Evolutionary conservation across 1,140 invertebrate species (phyloP).

Genomic region (Brachionus rotundiformis): DNA sequence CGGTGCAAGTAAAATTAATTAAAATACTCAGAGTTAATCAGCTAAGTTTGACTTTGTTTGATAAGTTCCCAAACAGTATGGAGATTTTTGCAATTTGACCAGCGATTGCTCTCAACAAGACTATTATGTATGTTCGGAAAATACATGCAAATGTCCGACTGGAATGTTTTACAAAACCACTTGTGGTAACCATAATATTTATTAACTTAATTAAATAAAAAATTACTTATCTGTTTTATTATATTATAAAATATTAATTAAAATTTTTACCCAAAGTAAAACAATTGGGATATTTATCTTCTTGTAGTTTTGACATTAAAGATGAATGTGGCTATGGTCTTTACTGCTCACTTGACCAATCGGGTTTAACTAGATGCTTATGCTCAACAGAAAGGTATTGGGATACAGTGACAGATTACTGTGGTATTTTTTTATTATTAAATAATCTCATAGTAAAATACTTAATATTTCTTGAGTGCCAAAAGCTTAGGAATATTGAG

Average conservation of each 20-base stretch:
- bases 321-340: conserved; percentile 12
- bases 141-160: not conserved
- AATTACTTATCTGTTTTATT: too few relatives aligned
- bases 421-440: not conserved
- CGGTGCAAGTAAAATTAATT: not conserved
- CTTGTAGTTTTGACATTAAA: not conserved
- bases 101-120: not conserved
- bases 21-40: too few relatives aligned
- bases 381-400: conserved; percentile 11
- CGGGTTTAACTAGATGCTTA: not conserved
- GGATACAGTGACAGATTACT: not conserved
- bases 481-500: too few relatives aligned
- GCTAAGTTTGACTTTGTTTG: too few relatives aligned
- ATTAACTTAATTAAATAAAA: too few relatives aligned
- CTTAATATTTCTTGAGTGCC: too few relatives aligned
- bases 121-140: not conserved
- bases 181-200: not conserved
- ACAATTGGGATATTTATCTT: not conserved
- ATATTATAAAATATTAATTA: not conserved
- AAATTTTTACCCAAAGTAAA: not conserved
- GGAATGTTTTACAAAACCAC: not conserved
- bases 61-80: conserved; percentile 7
- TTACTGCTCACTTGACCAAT: not conserved
- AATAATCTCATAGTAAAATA: not conserved
- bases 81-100: conserved; percentile 22